Evolutionary conservation across 2,888 invertebrate genomes (phyloP).

Genomic region (Aspidapion aeneum): DNA sequence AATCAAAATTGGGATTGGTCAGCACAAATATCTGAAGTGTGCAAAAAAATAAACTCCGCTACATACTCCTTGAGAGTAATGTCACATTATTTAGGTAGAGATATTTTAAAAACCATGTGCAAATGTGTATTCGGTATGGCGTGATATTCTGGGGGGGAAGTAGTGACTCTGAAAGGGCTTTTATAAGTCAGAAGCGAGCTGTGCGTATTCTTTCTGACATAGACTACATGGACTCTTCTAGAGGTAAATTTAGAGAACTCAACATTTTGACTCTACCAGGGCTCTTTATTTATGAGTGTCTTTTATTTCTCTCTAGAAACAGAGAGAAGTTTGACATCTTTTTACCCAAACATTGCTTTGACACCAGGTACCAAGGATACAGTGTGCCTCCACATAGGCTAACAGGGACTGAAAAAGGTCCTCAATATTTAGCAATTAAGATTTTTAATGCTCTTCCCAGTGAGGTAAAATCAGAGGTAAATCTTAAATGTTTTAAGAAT

Average conservation of each 20-base stretch:
- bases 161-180: background rate
- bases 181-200: background rate
- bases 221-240: background rate
- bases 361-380: background rate
- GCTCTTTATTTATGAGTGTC: background rate
- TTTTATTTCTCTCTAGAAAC: background rate
- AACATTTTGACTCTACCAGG: background rate
- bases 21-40: background rate
- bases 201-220: background rate
- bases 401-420: background rate
- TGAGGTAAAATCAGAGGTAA: background rate
- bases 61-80: background rate
- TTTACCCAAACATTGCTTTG: background rate
- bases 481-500: too few species aligned
- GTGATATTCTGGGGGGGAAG: background rate
- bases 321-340: background rate
- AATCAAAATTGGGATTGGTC: background rate
- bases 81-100: background rate
- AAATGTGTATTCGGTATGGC: too few species aligned
- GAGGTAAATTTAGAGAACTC: background rate
- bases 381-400: background rate
- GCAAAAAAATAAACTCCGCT: background rate
- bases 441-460: background rate
- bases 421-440: background rate
- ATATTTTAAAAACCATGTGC: background rate